phyloP scores from a whole-genome alignment of 2,888 invertebrate genomes.

The Hylaea fasciaria region DNA sequence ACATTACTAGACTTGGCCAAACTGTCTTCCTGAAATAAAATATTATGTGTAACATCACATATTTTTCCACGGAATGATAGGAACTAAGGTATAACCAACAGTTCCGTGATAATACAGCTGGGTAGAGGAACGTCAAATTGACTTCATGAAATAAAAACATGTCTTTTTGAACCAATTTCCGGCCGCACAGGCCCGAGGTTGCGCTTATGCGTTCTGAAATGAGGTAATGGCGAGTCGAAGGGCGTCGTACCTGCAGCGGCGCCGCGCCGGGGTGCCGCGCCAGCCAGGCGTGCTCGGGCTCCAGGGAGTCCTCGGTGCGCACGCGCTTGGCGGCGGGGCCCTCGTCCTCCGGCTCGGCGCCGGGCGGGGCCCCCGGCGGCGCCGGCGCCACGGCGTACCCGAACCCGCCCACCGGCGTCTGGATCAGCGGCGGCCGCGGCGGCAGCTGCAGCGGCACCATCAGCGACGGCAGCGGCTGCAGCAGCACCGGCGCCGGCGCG shows the following conservation, averaged over 20 bases:
- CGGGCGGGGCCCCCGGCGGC: conserved; percentile 44
- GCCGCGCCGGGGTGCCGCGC: conserved; percentile 63
- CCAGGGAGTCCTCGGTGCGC: conserved; percentile 95
- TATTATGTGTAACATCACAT: too few species aligned
- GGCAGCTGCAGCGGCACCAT: conserved; percentile 82
- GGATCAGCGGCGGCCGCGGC: conserved; percentile 71
- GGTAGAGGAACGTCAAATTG: too few species aligned
- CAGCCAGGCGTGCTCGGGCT: conserved; percentile 89
- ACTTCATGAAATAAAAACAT: too few species aligned
- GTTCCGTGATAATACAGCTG: too few species aligned
- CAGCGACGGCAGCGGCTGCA: conserved; percentile 78
- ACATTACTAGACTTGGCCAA: too few species aligned
- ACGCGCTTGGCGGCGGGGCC: conserved; percentile 95
- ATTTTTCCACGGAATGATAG: too few species aligned
- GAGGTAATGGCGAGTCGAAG: neutral
- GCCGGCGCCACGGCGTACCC: conserved; percentile 46
- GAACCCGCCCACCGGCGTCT: conserved; percentile 62
- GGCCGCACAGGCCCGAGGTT: too few species aligned
- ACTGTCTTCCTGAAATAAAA: too few species aligned
- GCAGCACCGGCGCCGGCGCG: conserved; percentile 60
- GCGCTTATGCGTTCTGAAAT: too few species aligned
- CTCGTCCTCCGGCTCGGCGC: conserved; percentile 84
- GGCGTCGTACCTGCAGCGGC: conserved; percentile 78
- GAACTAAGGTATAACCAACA: too few species aligned
- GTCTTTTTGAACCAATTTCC: too few species aligned